A percentile compares a stretch with the other conserved stretches of the same genome.
These are phyloP conservation scores for Ovis aries DNA, from an alignment of 2,113 vertebrate species.

Conservation along the genomic window DNA sequence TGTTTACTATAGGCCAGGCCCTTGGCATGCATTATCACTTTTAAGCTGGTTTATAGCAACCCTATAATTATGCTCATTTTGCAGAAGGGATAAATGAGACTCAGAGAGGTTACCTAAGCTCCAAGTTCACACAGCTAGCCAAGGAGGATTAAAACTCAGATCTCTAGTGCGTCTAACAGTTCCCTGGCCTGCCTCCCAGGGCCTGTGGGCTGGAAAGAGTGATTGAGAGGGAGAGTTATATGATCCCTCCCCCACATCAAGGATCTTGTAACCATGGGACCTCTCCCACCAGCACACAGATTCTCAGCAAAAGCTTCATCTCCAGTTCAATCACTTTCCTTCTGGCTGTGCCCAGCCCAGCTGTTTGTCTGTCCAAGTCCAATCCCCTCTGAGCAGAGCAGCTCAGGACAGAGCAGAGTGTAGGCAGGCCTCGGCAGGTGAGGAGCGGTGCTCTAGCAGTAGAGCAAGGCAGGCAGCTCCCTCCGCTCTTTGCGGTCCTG, in stretches of 20 bases:
- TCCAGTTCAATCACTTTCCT: background rate
- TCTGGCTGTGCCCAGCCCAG: background rate
- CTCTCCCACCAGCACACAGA: background rate
- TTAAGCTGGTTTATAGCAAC: background rate
- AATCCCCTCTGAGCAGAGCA: background rate
- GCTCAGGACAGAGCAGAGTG: slow-evolving; percentile 14
- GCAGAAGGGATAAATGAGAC: slow-evolving; percentile 14
- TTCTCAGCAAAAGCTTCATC: background rate
- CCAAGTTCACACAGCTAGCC: background rate
- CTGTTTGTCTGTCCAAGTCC: background rate
- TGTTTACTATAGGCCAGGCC: background rate
- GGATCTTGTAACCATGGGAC: background rate
- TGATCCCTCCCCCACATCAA: background rate
- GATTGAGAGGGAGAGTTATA: background rate
- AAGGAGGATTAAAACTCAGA: background rate
- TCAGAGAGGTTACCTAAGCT: slow-evolving; percentile 11
- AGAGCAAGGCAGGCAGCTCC: background rate
- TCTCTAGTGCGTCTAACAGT: background rate
- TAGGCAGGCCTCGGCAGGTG: slow-evolving; percentile 14
- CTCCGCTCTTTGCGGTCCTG: background rate
- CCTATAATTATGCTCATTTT: slow-evolving; percentile 2
- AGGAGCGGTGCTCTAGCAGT: background rate
- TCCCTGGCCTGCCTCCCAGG: background rate
- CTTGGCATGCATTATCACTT: background rate
- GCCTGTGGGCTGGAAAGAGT: background rate